phyloP scores from a whole-genome alignment of 2,113 vertebrate species.

The Hypanus sabinus region DNA sequence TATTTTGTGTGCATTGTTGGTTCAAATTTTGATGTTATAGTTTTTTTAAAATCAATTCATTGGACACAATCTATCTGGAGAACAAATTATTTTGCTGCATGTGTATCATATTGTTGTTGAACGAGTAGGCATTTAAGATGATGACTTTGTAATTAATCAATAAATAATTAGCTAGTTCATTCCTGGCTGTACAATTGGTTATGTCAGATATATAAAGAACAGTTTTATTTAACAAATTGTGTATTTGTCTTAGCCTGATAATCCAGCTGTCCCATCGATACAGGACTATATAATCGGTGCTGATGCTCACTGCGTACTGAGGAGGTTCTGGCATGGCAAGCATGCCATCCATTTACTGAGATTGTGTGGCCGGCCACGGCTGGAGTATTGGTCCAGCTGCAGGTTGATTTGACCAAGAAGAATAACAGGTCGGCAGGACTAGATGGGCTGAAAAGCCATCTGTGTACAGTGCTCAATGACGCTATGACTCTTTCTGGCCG shows the following conservation, averaged over 20 bases:
- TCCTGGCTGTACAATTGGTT: not conserved
- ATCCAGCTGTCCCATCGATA: not conserved
- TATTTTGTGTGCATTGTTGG: too few species aligned
- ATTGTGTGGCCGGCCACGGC: too few species aligned
- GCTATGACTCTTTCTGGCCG: too few species aligned
- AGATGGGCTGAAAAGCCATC: too few species aligned
- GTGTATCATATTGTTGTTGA: not conserved
- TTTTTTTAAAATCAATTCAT: not conserved
- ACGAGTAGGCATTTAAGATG: not conserved
- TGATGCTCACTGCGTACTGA: not conserved
- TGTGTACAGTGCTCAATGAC: too few species aligned
- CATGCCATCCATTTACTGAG: too few species aligned
- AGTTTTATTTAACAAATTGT: not conserved
- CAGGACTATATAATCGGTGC: not conserved
- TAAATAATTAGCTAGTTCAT: not conserved
- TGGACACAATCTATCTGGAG: not conserved
- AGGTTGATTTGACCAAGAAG: too few species aligned
- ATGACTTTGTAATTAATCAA: constrained; percentile 4
- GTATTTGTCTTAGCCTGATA: not conserved
- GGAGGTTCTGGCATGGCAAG: too few species aligned
- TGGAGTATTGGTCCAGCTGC: too few species aligned
- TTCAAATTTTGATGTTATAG: not conserved
- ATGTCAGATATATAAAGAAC: constrained; percentile 2
- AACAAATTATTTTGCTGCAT: not conserved
- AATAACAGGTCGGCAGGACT: too few species aligned